A percentile compares a stretch with the other conserved stretches of the same genome.
Evolutionary conservation across 2,797 vertebrate species (phyloP).

Genomic region (Anomalospiza imberbis): DNA sequence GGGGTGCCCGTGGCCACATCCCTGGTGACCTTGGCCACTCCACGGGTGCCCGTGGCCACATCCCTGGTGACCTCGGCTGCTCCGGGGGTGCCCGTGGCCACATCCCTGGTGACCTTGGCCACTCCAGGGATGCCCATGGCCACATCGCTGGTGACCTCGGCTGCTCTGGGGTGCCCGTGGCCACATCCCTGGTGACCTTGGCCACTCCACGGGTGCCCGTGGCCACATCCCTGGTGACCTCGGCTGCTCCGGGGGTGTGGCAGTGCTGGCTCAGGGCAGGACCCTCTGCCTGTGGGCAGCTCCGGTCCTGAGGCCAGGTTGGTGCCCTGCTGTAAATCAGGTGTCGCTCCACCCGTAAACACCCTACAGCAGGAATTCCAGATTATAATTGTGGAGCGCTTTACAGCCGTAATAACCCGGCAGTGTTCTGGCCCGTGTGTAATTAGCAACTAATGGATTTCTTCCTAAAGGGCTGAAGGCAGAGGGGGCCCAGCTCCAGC

Average conservation of each 20-base stretch:
- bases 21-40: background rate
- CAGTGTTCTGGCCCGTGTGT: background rate
- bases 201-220: no score
- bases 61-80: no score
- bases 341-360: background rate
- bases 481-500: background rate
- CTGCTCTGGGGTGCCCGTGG: no score
- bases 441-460: background rate
- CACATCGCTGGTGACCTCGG: fast-evolving
- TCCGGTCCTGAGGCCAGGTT: background rate
- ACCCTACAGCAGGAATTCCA: background rate
- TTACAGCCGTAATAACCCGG: background rate
- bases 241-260: background rate
- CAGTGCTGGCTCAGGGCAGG: fast-evolving
- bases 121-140: background rate
- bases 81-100: no score
- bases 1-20: fast-evolving
- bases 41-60: no score
- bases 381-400: background rate
- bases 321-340: background rate
- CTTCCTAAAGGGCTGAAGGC: background rate
- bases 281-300: background rate
- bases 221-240: fast-evolving
- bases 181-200: no score
- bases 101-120: fast-evolving